Evolutionary conservation across 2,797 vertebrate genomes (phyloP).

Genomic region (Naso thynnoides): DNA sequence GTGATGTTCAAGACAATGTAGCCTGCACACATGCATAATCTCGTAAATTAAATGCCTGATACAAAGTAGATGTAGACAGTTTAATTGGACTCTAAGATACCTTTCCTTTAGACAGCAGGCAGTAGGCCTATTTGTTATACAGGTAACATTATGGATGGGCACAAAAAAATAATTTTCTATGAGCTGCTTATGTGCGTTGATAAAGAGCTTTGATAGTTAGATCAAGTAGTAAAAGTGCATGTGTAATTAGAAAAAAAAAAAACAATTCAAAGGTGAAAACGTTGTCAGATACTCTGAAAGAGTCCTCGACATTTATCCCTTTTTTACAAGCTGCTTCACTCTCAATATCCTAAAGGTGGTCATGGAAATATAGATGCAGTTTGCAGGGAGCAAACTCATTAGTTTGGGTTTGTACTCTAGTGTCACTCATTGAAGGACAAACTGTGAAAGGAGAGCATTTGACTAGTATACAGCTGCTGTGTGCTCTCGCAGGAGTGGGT

Average conservation of each 20-base stretch:
- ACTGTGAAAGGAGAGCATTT: background rate
- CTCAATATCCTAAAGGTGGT: background rate
- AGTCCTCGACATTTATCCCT: background rate
- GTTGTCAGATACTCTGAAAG: background rate
- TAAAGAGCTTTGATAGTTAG: background rate
- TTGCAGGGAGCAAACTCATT: conserved; percentile 6
- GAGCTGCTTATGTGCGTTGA: background rate
- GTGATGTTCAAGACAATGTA: background rate
- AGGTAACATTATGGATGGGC: background rate
- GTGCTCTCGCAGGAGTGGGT: conserved; percentile 13
- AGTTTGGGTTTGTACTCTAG: background rate
- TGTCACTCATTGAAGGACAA: conserved; percentile 13
- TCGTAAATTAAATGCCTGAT: background rate
- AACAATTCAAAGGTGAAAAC: background rate
- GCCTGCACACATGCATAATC: background rate
- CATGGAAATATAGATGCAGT: background rate
- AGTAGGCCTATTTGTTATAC: background rate
- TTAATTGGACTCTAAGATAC: no score
- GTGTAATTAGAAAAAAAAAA: no score
- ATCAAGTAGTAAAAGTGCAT: background rate
- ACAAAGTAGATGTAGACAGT: background rate
- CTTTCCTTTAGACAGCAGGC: background rate
- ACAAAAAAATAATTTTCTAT: background rate
- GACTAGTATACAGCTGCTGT: conserved; percentile 1
- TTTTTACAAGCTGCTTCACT: background rate